Evolutionary conservation across 2,797 vertebrate genomes (phyloP).

Genomic region (Cottoperca gobio): DNA sequence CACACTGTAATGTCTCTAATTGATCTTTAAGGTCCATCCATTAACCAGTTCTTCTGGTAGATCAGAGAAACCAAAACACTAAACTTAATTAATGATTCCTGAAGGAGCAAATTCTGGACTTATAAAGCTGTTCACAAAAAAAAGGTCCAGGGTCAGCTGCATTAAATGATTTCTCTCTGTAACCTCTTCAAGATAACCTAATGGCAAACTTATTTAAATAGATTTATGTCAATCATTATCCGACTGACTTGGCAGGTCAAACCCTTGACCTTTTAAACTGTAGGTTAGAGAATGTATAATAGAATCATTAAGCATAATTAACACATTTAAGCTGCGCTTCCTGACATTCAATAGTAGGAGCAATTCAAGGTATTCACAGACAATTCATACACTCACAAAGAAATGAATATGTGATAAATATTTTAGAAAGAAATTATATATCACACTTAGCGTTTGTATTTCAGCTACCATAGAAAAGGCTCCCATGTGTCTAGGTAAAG

Average conservation of each 20-base stretch:
- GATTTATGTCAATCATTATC: neutral
- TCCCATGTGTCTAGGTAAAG: neutral
- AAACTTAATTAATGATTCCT: neutral
- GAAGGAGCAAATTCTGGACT: neutral
- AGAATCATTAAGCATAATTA: neutral
- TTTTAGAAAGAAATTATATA: neutral
- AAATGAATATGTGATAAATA: neutral
- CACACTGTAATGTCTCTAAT: neutral
- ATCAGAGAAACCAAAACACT: neutral
- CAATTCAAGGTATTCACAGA: neutral
- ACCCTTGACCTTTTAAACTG: neutral
- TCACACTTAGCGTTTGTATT: neutral
- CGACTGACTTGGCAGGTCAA: neutral
- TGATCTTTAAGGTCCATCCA: conserved; percentile 1
- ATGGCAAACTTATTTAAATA: neutral
- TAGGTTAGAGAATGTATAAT: neutral
- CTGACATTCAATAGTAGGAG: neutral
- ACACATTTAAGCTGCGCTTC: neutral
- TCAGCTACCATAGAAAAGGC: neutral
- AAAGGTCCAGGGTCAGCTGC: neutral
- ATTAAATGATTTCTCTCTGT: neutral
- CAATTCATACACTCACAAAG: neutral
- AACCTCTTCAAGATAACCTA: neutral
- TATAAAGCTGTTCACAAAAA: neutral
- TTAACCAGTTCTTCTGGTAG: neutral